Base-by-base conservation (phyloP, 2,113 vertebrate species). In the Carettochelys insculpta region DNA sequence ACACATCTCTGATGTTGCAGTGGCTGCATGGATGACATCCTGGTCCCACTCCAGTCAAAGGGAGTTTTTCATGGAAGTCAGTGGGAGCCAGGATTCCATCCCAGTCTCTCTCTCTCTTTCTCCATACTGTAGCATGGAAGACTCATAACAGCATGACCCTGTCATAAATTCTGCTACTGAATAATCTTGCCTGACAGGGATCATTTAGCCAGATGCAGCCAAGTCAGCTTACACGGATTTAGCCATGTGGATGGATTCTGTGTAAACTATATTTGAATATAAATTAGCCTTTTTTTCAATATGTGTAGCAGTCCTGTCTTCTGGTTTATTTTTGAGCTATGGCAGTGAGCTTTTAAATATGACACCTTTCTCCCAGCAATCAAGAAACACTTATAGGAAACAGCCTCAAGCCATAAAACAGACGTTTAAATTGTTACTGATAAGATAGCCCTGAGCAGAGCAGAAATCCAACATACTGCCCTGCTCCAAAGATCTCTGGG, bases 91-190 rank as follows among this genome's bases (percentile, higher is more conserved):
- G 77, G 89, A 86, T 96, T 95, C 94, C 79, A 52, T 48, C 93
- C 78, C 61, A 20, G n/a, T n/a, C n/a, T n/a, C n/a, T n/a, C n/a
- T n/a, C n/a, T 87, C n/a, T 88, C 82, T 92, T 53, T 80, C 22
- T 84, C 71, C 81, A 0, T 68, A 91, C 0, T 3, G 76, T 85
- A 27, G 95, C 90, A 94, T 95, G 96, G 94, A 97, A 96, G 92
- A 92, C 94, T 96, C 94, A 95, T 92, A 92, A 83, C 81, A 38
- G 75, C 84, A 29, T 82, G 89, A 85, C 77, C 95, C 95, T 94
- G 89, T 96, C 95, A 95, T 95, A 93, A 94, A 50, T 87, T 96
- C 94, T 95, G 95, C 48, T 95, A 50, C 83, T 96, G 95, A 95
- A 94, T 94, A 94, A 89, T 65, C 76, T 2, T 78, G 45, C 93